These are phyloP conservation scores for Tachuris rubrigastra DNA, from an alignment of 2,113 vertebrate species.

Conservation along the genomic window DNA sequence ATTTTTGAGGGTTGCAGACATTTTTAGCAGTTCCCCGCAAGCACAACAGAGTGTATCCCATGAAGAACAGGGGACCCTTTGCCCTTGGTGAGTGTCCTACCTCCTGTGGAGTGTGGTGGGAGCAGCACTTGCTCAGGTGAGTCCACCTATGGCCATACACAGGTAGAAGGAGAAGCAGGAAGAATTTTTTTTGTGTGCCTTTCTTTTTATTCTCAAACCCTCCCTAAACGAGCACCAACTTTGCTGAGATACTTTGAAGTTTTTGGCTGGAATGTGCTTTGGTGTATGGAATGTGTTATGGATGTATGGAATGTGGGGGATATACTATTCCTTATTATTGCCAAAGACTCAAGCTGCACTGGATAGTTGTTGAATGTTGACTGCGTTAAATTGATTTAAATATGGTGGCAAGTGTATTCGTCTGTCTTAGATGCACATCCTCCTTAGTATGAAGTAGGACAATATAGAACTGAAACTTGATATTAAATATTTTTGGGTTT, in stretches of 20 bases:
- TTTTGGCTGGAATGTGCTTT: background rate
- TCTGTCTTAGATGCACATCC: background rate
- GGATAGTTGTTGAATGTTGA: background rate
- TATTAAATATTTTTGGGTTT: background rate
- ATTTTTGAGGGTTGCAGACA: accelerated
- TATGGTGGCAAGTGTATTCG: background rate
- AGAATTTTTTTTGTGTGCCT: background rate
- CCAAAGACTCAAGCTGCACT: background rate
- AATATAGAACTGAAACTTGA: background rate
- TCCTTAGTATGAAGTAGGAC: background rate
- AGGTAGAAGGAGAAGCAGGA: background rate
- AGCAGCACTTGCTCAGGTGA: background rate
- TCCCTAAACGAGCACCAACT: background rate
- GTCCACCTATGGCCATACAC: background rate
- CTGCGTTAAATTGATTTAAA: background rate
- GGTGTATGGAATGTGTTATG: background rate
- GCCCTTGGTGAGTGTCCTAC: accelerated
- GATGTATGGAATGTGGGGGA: background rate
- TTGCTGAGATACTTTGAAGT: background rate
- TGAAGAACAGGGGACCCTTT: background rate
- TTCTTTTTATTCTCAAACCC: background rate
- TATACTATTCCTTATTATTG: background rate
- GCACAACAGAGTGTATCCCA: background rate
- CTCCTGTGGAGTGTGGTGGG: background rate
- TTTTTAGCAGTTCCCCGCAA: background rate